A percentile compares a stretch with the other conserved stretches of the same genome.
phyloP scores from a whole-genome alignment of 2,113 vertebrate species.

The Grammatotria lemairii region DNA sequence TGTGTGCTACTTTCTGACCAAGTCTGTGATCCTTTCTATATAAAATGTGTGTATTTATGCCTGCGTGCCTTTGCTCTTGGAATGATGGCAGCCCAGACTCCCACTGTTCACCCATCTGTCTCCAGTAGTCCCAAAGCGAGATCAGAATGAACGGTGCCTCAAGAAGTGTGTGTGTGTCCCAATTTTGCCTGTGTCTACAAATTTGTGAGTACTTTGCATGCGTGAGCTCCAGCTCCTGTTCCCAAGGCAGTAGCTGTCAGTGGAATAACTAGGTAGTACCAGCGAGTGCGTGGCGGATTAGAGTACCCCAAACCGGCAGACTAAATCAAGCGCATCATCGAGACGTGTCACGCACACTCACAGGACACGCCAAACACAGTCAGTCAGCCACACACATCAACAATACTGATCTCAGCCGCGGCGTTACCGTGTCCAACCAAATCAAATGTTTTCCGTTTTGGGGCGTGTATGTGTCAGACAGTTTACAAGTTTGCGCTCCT shows the following conservation, averaged over 20 bases:
- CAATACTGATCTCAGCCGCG: background rate
- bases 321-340: constrained; percentile 54
- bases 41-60: constrained; percentile 10
- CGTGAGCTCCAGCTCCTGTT: constrained; percentile 30
- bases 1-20: constrained; percentile 39
- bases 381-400: constrained; percentile 2
- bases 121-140: constrained; percentile 50
- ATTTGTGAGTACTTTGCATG: constrained; percentile 27
- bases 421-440: constrained; percentile 19
- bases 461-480: background rate
- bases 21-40: constrained; percentile 35
- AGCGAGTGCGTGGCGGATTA: constrained; percentile 62
- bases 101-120: constrained; percentile 70
- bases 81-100: constrained; percentile 50
- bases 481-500: background rate
- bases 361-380: background rate
- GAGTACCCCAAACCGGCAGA: constrained; percentile 58
- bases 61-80: constrained; percentile 25
- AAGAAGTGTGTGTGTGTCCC: constrained; percentile 4
- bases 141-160: constrained; percentile 57
- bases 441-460: constrained; percentile 1
- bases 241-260: constrained; percentile 51
- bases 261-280: constrained; percentile 59
- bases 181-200: background rate
- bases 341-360: constrained; percentile 27